Percentiles rank a stretch among this genome's conserved stretches.
Conservation (phyloP, 1,140 invertebrate genomes). For the Bicyclus anynana region DNA sequence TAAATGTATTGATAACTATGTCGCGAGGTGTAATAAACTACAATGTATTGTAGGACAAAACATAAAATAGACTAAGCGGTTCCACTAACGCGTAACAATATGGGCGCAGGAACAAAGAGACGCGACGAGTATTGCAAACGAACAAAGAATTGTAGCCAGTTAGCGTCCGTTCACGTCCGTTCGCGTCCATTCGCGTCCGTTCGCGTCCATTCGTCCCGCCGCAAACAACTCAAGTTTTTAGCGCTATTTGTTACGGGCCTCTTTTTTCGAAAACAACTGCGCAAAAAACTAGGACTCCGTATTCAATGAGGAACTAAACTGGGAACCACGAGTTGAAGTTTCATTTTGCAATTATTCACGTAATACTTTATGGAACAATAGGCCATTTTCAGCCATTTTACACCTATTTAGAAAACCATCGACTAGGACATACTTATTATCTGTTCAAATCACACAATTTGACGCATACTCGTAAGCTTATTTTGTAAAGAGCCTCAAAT, state of each 20-base stretch:
- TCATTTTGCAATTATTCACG: no score
- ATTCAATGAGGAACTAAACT: background rate
- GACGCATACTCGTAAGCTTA: no score
- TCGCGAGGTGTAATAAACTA: no score
- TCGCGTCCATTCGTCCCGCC: background rate
- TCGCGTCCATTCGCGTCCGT: background rate
- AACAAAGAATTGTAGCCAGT: background rate
- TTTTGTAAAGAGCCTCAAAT: no score
- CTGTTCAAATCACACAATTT: no score
- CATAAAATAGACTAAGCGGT: background rate
- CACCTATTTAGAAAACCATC: no score
- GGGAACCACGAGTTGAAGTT: background rate
- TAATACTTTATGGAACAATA: no score
- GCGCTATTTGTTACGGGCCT: background rate
- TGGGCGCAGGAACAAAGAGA: background rate
- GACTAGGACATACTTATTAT: no score
- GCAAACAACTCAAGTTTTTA: background rate
- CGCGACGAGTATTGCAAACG: background rate
- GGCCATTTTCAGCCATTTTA: no score
- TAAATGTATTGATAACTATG: no score
- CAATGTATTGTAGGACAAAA: no score
- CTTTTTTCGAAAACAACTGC: background rate
- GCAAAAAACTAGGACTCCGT: background rate
- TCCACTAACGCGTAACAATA: background rate
- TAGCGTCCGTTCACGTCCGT: background rate